Conservation (phyloP, 2,113 vertebrate genomes). For the Poeciliopsis prolifica region DNA sequence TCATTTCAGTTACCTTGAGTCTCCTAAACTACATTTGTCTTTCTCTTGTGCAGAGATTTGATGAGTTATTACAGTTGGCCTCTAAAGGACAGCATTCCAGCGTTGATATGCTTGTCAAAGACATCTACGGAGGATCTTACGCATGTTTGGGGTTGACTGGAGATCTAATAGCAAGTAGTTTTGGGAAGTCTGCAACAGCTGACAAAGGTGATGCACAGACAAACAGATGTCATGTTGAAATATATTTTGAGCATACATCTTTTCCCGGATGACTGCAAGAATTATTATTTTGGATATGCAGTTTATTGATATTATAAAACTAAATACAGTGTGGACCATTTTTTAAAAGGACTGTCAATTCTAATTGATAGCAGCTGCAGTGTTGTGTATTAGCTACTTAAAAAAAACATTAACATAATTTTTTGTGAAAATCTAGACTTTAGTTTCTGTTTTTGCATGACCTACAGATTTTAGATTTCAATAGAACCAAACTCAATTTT, state of each 20-base stretch:
- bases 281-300: neutral
- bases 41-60: constrained; percentile 85
- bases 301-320: neutral
- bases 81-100: constrained; percentile 92
- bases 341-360: neutral
- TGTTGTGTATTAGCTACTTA: neutral
- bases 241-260: neutral
- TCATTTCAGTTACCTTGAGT: neutral
- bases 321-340: neutral
- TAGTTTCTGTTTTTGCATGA: neutral
- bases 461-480: neutral
- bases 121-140: constrained; percentile 95
- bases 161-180: constrained; percentile 96
- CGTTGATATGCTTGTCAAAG: constrained; percentile 98
- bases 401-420: neutral
- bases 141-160: constrained; percentile 92
- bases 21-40: neutral
- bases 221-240: neutral
- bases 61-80: constrained; percentile 94
- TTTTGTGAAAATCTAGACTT: neutral
- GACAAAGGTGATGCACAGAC: constrained; percentile 86
- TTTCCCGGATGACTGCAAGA: neutral
- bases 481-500: neutral
- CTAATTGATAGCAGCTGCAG: neutral
- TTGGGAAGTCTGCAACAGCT: constrained; percentile 93